These are phyloP conservation scores for Echinarachnius parma DNA, from an alignment of 53 echinoderm and acorn worm genomes.

Conservation along the genomic window DNA sequence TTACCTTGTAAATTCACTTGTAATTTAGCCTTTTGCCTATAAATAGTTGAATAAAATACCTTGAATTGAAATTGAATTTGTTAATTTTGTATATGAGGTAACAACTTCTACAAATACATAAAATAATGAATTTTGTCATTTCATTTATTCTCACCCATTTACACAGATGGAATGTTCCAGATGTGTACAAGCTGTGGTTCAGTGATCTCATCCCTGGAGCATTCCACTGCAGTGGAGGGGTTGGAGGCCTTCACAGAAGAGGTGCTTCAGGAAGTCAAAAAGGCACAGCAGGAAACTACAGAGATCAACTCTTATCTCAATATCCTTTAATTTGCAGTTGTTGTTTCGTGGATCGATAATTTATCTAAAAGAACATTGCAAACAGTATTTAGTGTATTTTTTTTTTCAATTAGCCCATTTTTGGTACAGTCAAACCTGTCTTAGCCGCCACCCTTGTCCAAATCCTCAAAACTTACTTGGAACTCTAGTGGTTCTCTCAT, in stretches of 20 bases:
- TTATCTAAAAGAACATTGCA: not conserved
- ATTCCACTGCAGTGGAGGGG: slow-evolving; percentile 28
- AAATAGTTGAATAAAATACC: too few relatives aligned
- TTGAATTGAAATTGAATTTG: too few relatives aligned
- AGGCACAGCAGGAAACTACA: not conserved
- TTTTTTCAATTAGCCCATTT: too few relatives aligned
- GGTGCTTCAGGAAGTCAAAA: slow-evolving; percentile 28
- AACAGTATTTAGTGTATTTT: too few relatives aligned
- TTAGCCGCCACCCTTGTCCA: too few relatives aligned
- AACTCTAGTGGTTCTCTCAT: too few relatives aligned
- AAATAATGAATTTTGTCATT: not conserved
- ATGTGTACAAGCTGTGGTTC: slow-evolving; percentile 18
- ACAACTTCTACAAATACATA: too few relatives aligned
- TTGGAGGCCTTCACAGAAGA: slow-evolving; percentile 27
- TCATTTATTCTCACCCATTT: not conserved
- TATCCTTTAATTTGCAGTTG: slow-evolving; percentile 17
- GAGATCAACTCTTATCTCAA: slow-evolving; percentile 17
- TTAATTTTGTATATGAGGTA: too few relatives aligned
- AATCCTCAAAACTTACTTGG: too few relatives aligned
- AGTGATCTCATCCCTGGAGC: slow-evolving; percentile 9
- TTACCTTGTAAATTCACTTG: too few relatives aligned
- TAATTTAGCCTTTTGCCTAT: too few relatives aligned
- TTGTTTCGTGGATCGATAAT: not conserved
- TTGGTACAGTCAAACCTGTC: too few relatives aligned
- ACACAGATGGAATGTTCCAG: slow-evolving; percentile 37